Percentiles rank a stretch among this genome's conserved stretches.
These are phyloP conservation scores for Nixonia krombeini DNA, from an alignment of 1,140 invertebrate species.

Conservation along the genomic window DNA sequence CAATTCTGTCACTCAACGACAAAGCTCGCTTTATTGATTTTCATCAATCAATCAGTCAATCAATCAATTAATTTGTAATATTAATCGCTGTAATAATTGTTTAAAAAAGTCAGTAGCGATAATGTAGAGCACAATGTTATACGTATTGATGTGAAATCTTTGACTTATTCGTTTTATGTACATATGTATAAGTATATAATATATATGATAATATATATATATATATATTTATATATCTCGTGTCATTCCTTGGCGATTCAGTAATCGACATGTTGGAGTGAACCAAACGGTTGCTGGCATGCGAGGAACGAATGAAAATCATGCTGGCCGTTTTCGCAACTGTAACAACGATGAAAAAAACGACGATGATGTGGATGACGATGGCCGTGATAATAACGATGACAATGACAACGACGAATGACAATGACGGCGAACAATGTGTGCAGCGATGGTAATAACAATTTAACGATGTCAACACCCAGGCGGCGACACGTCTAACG, in stretches of 20 bases:
- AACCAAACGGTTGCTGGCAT: neutral
- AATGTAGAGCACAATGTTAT: slow-evolving; percentile 50
- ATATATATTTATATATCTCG: slow-evolving; percentile 42
- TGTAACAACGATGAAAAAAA: neutral
- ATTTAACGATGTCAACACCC: slow-evolving; percentile 26
- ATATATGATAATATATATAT: slow-evolving; percentile 32
- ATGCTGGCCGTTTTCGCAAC: no score
- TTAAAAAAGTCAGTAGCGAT: slow-evolving; percentile 49
- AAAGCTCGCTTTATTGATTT: slow-evolving; percentile 43
- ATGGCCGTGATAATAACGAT: neutral
- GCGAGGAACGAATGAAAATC: no score
- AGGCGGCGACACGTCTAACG: slow-evolving; percentile 30
- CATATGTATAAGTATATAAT: slow-evolving; percentile 52
- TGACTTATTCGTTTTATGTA: slow-evolving; percentile 49
- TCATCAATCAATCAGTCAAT: slow-evolving; percentile 26
- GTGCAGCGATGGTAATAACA: slow-evolving; percentile 16
- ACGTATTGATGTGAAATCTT: slow-evolving; percentile 46
- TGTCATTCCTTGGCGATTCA: slow-evolving; percentile 39
- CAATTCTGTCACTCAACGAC: slow-evolving; percentile 35
- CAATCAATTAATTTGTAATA: slow-evolving; percentile 39
- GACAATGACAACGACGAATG: slow-evolving; percentile 1
- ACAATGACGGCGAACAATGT: slow-evolving; percentile 12
- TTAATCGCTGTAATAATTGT: slow-evolving; percentile 49
- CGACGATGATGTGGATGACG: slow-evolving; percentile 14
- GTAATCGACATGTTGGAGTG: slow-evolving; percentile 8